Conservation (phyloP, 2,888 invertebrate genomes). For the Latrodectus elegans region DNA sequence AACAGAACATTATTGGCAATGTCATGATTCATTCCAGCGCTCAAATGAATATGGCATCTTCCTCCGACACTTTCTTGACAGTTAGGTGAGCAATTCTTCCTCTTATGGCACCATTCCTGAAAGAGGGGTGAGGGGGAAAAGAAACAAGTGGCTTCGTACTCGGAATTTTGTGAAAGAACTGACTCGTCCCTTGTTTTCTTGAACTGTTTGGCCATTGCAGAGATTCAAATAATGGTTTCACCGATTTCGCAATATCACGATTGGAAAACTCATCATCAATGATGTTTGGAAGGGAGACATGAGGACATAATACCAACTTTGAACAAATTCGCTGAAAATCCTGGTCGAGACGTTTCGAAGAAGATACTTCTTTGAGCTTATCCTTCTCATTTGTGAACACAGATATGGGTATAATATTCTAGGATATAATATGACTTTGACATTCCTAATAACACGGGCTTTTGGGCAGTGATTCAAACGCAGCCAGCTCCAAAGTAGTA, state of each 20-base stretch:
- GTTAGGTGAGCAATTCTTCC: constrained; percentile 29
- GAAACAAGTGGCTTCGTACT: constrained; percentile 17
- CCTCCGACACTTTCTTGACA: constrained; percentile 53
- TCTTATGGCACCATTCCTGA: constrained; percentile 47
- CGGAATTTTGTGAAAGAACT: constrained; percentile 54
- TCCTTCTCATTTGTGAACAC: constrained; percentile 60
- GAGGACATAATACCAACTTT: constrained; percentile 40
- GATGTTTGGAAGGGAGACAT: constrained; percentile 49
- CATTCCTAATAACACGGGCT: constrained; percentile 28
- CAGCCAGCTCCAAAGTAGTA: constrained; percentile 41
- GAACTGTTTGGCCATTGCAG: constrained; percentile 31
- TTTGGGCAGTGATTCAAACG: constrained; percentile 32
- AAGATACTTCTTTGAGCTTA: constrained; percentile 41
- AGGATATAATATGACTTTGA: constrained; percentile 14
- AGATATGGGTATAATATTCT: constrained; percentile 42
- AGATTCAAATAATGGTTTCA: constrained; percentile 64
- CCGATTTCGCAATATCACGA: constrained; percentile 69
- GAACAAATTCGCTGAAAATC: constrained; percentile 22
- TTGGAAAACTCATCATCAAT: constrained; percentile 68
- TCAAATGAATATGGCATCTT: constrained; percentile 51
- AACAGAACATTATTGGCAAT: constrained; percentile 8
- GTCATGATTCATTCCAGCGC: constrained; percentile 43
- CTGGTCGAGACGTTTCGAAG: constrained; percentile 39
- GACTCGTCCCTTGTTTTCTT: constrained; percentile 24
- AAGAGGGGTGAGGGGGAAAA: constrained; percentile 40